Percentiles rank a stretch among this genome's conserved stretches.
These are phyloP conservation scores for Empidonax traillii DNA, from an alignment of 2,113 vertebrate genomes.

Conservation along the genomic window DNA sequence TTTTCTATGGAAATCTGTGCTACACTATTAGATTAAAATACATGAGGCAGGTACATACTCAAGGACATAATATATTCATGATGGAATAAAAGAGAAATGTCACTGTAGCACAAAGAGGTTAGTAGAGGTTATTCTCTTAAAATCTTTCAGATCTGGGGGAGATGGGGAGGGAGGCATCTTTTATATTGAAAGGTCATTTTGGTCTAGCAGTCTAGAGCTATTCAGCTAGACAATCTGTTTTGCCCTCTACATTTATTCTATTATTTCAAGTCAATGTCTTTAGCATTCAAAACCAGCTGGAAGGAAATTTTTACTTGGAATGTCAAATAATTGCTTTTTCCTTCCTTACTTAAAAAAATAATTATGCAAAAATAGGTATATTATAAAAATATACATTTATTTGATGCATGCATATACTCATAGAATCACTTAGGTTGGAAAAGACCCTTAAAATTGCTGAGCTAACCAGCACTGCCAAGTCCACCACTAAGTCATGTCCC, in stretches of 20 bases:
- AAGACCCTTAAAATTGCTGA: background rate
- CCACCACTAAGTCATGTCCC: background rate
- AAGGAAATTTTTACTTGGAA: background rate
- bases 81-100: background rate
- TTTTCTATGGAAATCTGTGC: background rate
- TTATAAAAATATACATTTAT: background rate
- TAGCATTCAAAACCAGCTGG: background rate
- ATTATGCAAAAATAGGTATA: background rate
- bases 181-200: background rate
- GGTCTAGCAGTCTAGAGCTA: background rate
- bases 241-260: background rate
- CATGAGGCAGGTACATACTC: background rate
- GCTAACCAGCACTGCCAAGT: background rate
- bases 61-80: background rate
- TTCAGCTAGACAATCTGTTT: background rate
- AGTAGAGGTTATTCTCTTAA: background rate
- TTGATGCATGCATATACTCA: background rate
- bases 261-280: background rate
- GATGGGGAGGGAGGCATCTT: background rate
- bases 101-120: background rate
- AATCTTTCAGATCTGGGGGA: background rate
- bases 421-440: background rate
- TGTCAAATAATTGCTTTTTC: background rate
- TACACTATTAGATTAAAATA: background rate
- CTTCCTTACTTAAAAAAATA: background rate